Conservation (phyloP, 2,113 vertebrate genomes). For the Ptilonorhynchus violaceus region DNA sequence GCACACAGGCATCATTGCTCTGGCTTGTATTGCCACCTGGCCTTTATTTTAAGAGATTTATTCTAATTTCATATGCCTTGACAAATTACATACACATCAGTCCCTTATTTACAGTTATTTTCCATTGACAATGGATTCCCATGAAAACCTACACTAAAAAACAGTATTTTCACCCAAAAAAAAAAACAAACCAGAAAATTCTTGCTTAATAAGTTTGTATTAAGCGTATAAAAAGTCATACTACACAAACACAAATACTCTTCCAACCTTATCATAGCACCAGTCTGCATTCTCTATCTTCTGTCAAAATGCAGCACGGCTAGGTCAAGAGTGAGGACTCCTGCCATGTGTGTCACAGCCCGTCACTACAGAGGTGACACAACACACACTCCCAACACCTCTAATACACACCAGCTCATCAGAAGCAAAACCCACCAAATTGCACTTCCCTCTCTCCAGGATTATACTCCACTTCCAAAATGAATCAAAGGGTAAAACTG, state of each 20-base stretch:
- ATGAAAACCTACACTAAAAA: neutral
- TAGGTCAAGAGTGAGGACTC: neutral
- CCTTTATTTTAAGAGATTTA: neutral
- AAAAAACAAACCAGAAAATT: neutral
- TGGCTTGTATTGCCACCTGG: constrained; percentile 45
- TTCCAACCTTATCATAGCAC: neutral
- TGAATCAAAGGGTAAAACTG: neutral
- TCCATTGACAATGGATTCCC: neutral
- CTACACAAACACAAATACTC: neutral
- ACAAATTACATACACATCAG: neutral
- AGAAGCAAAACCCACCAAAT: neutral
- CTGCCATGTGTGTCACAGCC: neutral
- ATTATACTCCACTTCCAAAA: fast-evolving
- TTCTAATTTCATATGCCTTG: neutral
- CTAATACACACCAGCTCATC: neutral
- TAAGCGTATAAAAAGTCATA: neutral
- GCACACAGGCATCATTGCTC: neutral
- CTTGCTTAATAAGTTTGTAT: neutral
- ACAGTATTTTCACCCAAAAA: neutral
- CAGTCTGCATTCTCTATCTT: neutral
- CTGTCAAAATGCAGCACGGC: neutral
- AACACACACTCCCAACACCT: neutral
- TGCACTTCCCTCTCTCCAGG: neutral
- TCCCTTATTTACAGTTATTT: neutral
- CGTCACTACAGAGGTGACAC: neutral